A percentile compares a stretch with the other conserved stretches of the same genome.
These are phyloP conservation scores for Nephrotoma guestfalica DNA, from an alignment of 2,888 invertebrate species.

Conservation along the genomic window DNA sequence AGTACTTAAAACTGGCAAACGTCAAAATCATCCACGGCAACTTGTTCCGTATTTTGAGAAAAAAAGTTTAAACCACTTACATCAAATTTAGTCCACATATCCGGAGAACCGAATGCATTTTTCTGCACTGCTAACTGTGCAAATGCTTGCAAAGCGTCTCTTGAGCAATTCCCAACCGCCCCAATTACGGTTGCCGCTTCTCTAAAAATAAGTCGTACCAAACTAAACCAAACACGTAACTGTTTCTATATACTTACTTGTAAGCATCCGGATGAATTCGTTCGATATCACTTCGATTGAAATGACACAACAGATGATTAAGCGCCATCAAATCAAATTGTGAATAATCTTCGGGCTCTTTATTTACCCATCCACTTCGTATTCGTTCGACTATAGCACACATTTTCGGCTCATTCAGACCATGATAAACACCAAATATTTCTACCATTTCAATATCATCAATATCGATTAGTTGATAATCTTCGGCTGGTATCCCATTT, in stretches of 20 bases:
- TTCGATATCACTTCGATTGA: constrained; percentile 37
- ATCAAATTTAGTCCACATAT: constrained; percentile 30
- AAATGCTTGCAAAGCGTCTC: constrained; percentile 33
- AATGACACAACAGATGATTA: constrained; percentile 41
- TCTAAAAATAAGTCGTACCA: constrained; percentile 16
- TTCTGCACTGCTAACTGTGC: constrained; percentile 32
- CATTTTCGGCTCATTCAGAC: constrained; percentile 32
- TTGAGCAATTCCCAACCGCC: constrained; percentile 33
- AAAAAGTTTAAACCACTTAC: constrained; percentile 14
- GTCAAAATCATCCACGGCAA: not conserved
- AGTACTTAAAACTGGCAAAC: not conserved
- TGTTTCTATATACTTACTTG: constrained; percentile 17
- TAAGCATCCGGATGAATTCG: constrained; percentile 39
- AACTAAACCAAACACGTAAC: not conserved
- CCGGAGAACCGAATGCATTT: constrained; percentile 33
- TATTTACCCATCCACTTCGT: constrained; percentile 36
- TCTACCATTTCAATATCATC: constrained; percentile 37
- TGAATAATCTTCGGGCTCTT: constrained; percentile 40
- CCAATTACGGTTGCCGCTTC: constrained; percentile 35
- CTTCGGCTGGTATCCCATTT: constrained; percentile 32
- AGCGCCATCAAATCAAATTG: constrained; percentile 39
- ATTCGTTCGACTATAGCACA: constrained; percentile 36
- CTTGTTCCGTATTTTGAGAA: not conserved
- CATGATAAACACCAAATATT: constrained; percentile 39
- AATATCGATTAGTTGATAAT: constrained; percentile 38